These are phyloP conservation scores for Pomacea canaliculata DNA, from an alignment of 2,888 invertebrate genomes.

Conservation along the genomic window DNA sequence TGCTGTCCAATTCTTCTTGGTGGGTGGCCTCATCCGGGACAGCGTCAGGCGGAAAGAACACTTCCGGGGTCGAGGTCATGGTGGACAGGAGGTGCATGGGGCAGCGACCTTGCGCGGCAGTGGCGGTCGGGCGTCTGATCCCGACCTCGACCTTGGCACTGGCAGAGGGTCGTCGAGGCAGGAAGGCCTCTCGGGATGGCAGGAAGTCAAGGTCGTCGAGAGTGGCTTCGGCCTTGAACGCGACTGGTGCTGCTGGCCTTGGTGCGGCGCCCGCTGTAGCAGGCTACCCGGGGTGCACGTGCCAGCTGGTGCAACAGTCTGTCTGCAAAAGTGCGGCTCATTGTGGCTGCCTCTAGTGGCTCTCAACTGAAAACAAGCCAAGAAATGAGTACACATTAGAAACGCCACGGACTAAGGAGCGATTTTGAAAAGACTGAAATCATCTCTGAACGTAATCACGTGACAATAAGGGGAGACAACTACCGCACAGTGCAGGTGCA, in stretches of 20 bases:
- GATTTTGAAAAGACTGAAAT: no score
- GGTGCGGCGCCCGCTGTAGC: neutral
- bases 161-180: neutral
- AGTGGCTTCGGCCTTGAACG: neutral
- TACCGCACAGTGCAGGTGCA: no score
- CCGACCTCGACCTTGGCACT: neutral
- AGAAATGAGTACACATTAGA: no score
- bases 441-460: no score
- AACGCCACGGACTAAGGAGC: no score
- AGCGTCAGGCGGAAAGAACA: no score
- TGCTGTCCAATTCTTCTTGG: neutral
- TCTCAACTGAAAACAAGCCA: neutral
- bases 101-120: neutral
- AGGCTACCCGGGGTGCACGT: slow-evolving; percentile 1
- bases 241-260: slow-evolving; percentile 6
- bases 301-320: neutral
- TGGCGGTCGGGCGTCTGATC: neutral
- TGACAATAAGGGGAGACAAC: no score
- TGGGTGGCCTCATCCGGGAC: no score
- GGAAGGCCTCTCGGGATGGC: slow-evolving; percentile 3
- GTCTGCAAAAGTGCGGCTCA: slow-evolving; percentile 3
- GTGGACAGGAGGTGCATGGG: no score
- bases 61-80: no score
- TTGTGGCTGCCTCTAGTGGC: neutral
- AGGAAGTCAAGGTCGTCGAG: slow-evolving; percentile 1